Percentiles rank a stretch among this genome's conserved stretches.
Conservation (phyloP, 1,140 invertebrate genomes). For the Aphelinus certus region DNA sequence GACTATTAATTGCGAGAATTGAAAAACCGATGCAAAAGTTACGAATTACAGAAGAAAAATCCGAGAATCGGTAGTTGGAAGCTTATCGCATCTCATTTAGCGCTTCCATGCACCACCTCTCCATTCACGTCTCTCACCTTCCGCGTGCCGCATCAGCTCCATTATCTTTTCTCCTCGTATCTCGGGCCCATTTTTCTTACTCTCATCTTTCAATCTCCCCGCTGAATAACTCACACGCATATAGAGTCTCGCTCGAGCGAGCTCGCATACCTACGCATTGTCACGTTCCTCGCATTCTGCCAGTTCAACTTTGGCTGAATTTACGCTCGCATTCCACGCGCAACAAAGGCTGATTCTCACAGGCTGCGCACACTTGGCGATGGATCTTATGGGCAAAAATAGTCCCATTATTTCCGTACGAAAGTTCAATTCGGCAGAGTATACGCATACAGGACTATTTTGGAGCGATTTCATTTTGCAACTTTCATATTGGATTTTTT, state of each 20-base stretch:
- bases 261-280: conserved; percentile 24
- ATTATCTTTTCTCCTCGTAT: conserved; percentile 4
- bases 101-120: conserved; percentile 3
- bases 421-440: no score
- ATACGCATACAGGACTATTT: no score
- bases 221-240: conserved; percentile 25
- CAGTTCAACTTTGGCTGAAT: not conserved
- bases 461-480: no score
- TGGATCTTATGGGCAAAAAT: no score
- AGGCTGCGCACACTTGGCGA: no score
- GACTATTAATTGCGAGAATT: no score
- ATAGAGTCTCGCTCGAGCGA: not conserved
- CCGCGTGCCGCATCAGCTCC: not conserved
- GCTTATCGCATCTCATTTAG: conserved; percentile 23
- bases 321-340: no score
- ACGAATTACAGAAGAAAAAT: no score
- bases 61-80: not conserved
- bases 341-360: no score
- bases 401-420: no score
- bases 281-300: not conserved
- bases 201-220: conserved; percentile 32
- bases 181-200: not conserved
- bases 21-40: no score
- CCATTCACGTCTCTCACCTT: conserved; percentile 18
- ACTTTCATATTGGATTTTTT: no score